Conservation (phyloP, 1,140 invertebrate genomes). For the Eupeodes corollae region DNA sequence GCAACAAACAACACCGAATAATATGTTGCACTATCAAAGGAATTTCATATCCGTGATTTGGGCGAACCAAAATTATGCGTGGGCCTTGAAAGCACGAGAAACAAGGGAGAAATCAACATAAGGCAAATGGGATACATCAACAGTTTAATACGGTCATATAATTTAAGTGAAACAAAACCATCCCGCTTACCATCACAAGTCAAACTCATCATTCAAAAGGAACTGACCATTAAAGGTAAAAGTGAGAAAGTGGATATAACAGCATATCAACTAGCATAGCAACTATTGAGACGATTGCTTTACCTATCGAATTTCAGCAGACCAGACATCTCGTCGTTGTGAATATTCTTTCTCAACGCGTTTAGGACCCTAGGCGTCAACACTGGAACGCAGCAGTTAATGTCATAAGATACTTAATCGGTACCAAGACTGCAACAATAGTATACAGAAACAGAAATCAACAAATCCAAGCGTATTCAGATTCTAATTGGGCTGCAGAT, state of each 20-base stretch:
- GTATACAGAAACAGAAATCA: neutral
- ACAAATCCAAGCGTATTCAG: constrained; percentile 18
- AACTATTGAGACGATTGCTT: constrained; percentile 32
- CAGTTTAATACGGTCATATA: constrained; percentile 17
- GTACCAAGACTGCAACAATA: constrained; percentile 14
- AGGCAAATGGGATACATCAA: constrained; percentile 30
- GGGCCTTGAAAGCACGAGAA: constrained; percentile 19
- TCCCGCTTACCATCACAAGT: constrained; percentile 9
- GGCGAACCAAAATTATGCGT: constrained; percentile 17
- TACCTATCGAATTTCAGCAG: constrained; percentile 25
- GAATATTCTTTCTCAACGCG: constrained; percentile 15
- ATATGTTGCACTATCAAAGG: constrained; percentile 8
- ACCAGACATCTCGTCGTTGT: constrained; percentile 38
- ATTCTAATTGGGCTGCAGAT: neutral
- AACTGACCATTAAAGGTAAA: neutral
- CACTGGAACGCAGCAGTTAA: constrained; percentile 30
- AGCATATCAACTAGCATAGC: constrained; percentile 24
- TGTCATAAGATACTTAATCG: constrained; percentile 33
- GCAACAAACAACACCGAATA: constrained; percentile 5
- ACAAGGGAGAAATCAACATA: constrained; percentile 18
- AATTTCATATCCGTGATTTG: constrained; percentile 21
- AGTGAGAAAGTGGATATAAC: neutral
- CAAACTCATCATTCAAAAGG: constrained; percentile 14
- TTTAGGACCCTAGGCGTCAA: constrained; percentile 10
- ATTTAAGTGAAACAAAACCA: constrained; percentile 13